Evolutionary conservation across 2,797 vertebrate species (phyloP).

Genomic region (Lemur catta): DNA sequence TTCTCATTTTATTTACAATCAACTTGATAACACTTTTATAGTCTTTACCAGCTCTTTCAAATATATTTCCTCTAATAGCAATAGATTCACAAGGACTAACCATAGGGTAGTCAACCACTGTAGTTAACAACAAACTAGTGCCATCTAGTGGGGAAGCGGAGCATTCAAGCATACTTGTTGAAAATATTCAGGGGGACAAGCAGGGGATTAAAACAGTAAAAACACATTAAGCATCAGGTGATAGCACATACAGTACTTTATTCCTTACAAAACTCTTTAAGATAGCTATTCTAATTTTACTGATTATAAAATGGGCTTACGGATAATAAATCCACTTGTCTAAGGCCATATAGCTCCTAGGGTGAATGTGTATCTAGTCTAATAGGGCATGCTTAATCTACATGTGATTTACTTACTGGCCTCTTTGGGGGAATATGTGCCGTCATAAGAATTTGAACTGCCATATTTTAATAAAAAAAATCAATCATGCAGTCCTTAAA

Average conservation of each 20-base stretch:
- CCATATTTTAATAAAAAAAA: neutral
- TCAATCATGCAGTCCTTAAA: neutral
- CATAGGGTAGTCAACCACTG: too few relatives aligned
- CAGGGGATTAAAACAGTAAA: neutral
- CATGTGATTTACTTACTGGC: neutral
- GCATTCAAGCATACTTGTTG: accelerated
- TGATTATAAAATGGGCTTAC: neutral
- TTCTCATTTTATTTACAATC: neutral
- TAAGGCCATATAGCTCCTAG: neutral
- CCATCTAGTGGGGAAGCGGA: neutral
- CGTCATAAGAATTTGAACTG: neutral
- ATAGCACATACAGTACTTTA: neutral
- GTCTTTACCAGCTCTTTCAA: neutral
- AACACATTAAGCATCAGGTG: neutral
- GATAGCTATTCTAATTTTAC: neutral
- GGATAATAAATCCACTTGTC: neutral
- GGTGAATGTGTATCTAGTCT: neutral
- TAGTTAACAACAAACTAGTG: neutral
- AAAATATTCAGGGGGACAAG: neutral
- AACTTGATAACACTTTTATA: neutral
- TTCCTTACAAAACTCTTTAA: neutral
- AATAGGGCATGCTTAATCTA: neutral
- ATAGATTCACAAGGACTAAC: neutral
- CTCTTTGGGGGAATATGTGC: neutral
- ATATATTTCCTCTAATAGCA: neutral